Conservation (phyloP, 1,140 invertebrate genomes). For the Bombus consobrinus region DNA sequence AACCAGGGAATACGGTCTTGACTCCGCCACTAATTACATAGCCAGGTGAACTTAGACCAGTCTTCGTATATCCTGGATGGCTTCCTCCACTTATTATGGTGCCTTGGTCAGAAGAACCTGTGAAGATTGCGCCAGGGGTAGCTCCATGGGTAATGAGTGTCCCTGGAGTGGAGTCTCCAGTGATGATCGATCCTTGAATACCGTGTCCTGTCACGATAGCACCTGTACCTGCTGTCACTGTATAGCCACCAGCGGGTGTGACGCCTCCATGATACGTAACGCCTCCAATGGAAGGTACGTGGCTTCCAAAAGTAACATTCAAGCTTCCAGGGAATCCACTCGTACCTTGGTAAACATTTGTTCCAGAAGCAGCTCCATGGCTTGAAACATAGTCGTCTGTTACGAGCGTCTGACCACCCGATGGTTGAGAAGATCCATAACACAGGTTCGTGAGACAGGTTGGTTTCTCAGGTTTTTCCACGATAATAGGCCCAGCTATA, state of each 20-base stretch:
- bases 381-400: background rate
- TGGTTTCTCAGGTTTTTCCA: background rate
- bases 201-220: conserved; percentile 33
- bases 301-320: conserved; percentile 12
- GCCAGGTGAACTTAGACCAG: conserved; percentile 61
- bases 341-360: background rate
- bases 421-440: background rate
- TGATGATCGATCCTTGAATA: conserved; percentile 43
- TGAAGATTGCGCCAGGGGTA: conserved; percentile 39
- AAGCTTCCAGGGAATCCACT: background rate
- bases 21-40: conserved; percentile 65
- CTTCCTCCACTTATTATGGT: conserved; percentile 33
- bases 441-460: background rate
- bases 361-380: background rate
- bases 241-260: background rate
- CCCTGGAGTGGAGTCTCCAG: conserved; percentile 46
- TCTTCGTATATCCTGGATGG: conserved; percentile 61
- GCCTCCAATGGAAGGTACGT: background rate
- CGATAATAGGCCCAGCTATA: background rate
- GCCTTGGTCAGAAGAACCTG: conserved; percentile 49
- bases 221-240: background rate
- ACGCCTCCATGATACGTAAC: background rate
- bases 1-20: conserved; percentile 52
- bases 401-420: background rate
- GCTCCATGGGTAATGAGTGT: conserved; percentile 49